Evolutionary conservation across 2,797 vertebrate genomes (phyloP).

Genomic region (Crossoptilon crossoptilon): DNA sequence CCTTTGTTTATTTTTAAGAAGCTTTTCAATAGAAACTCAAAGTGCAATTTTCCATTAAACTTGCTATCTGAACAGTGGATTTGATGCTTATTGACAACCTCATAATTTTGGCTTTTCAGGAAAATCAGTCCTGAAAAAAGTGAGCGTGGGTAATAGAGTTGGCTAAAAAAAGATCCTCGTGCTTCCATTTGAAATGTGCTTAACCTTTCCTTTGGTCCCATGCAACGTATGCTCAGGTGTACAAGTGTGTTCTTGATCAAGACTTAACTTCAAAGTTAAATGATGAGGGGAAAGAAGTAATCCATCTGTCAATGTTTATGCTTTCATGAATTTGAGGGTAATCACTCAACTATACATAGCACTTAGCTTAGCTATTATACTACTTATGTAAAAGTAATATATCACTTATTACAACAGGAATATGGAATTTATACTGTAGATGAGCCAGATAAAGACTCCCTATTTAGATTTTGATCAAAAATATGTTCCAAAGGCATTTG

Average conservation of each 20-base stretch:
- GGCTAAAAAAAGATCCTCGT: neutral
- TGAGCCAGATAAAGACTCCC: neutral
- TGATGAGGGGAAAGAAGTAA: neutral
- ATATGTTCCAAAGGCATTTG: neutral
- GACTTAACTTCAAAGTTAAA: neutral
- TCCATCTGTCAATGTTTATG: neutral
- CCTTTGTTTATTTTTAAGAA: neutral
- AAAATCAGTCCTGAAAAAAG: neutral
- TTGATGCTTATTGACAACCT: neutral
- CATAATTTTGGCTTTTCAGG: neutral
- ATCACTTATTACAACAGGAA: neutral
- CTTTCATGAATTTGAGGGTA: neutral
- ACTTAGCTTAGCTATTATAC: neutral
- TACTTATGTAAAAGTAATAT: neutral
- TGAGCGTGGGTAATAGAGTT: neutral
- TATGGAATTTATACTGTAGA: neutral
- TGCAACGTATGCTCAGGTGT: neutral
- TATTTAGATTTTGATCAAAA: neutral
- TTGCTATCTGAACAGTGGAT: neutral
- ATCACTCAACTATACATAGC: neutral
- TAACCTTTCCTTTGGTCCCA: neutral
- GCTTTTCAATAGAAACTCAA: neutral
- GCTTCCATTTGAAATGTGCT: neutral
- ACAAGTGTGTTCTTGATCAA: neutral
- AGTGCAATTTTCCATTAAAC: neutral